phyloP scores from a whole-genome alignment of 2,888 invertebrate species.

The Drosophila austrosaltans region DNA sequence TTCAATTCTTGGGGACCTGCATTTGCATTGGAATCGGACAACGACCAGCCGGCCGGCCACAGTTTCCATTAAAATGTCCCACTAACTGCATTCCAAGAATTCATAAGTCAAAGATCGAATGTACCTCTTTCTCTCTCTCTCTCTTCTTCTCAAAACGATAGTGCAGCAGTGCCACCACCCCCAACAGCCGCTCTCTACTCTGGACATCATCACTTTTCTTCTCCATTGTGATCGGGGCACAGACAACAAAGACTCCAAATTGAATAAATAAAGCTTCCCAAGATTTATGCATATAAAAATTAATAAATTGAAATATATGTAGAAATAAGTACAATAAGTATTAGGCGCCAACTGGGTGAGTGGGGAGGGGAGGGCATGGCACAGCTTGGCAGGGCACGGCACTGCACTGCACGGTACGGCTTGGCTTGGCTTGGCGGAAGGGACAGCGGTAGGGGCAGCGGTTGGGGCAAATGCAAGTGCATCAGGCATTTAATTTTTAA shows the following conservation, averaged over 20 bases:
- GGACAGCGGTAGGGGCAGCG: not conserved
- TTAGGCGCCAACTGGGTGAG: conserved; percentile 55
- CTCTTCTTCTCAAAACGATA: conserved; percentile 50
- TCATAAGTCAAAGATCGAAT: conserved; percentile 77
- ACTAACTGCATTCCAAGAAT: conserved; percentile 77
- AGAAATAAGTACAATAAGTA: conserved; percentile 57
- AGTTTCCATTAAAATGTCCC: conserved; percentile 68
- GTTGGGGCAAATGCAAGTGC: conserved; percentile 48
- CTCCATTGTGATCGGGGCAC: conserved; percentile 59
- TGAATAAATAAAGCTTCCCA: conserved; percentile 68
- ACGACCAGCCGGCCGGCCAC: conserved; percentile 31
- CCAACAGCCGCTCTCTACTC: conserved; percentile 20
- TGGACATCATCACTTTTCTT: conserved; percentile 16
- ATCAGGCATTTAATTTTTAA: conserved; percentile 66
- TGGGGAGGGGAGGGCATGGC: conserved; percentile 4
- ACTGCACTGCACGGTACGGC: not conserved
- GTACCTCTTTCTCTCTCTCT: conserved; percentile 29
- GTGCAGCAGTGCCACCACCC: conserved; percentile 34
- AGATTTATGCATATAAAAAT: conserved; percentile 74
- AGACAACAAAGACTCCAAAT: conserved; percentile 73
- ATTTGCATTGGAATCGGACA: conserved; percentile 38
- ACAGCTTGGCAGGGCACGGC: not conserved
- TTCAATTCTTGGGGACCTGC: conserved; percentile 25
- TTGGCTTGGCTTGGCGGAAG: not conserved
- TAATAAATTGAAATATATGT: conserved; percentile 70